Percentiles rank a stretch among this genome's conserved stretches.
phyloP scores from a whole-genome alignment of 2,113 vertebrate species.

The Eolophus roseicapilla region DNA sequence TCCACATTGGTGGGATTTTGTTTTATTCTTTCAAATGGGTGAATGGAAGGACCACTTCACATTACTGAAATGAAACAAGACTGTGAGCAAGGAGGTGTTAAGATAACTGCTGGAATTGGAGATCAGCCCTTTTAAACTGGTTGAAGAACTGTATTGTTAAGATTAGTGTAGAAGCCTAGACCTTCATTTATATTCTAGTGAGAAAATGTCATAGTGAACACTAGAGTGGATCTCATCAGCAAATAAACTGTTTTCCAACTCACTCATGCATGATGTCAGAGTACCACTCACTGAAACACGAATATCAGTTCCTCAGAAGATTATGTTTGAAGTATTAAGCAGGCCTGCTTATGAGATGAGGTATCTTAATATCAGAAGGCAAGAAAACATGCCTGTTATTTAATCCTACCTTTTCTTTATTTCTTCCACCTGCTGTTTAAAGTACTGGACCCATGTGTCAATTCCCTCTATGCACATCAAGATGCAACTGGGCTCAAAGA shows the following conservation, averaged over 20 bases:
- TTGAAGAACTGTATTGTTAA: background rate
- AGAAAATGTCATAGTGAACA: background rate
- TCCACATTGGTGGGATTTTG: background rate
- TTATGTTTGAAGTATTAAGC: background rate
- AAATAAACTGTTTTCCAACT: background rate
- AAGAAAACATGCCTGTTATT: background rate
- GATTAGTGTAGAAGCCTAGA: background rate
- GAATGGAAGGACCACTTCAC: background rate
- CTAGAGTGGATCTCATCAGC: background rate
- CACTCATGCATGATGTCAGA: background rate
- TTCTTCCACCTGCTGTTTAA: background rate
- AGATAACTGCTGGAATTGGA: background rate
- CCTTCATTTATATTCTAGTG: background rate
- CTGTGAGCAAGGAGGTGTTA: background rate
- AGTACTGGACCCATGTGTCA: background rate
- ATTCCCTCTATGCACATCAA: background rate
- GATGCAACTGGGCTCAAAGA: background rate
- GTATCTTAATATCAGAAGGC: background rate
- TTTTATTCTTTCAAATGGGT: background rate
- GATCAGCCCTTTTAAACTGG: background rate
- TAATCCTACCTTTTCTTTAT: background rate
- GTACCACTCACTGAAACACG: background rate
- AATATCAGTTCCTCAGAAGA: background rate
- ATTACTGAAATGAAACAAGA: background rate
- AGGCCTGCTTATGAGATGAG: background rate